These are phyloP conservation scores for Chelonus insularis DNA, from an alignment of 1,140 invertebrate species.

Conservation along the genomic window DNA sequence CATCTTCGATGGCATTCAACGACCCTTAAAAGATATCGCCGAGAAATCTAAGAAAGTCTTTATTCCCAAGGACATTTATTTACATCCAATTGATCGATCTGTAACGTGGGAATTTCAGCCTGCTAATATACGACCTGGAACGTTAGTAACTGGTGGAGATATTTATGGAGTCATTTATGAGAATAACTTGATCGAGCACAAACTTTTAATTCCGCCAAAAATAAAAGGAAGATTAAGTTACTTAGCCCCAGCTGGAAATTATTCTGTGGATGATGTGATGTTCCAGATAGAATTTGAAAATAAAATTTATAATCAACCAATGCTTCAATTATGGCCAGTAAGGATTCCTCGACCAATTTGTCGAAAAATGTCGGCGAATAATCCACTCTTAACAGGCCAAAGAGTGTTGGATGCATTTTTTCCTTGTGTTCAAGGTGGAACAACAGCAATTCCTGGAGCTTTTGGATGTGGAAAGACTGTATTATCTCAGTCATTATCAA, in stretches of 20 bases:
- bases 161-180: conserved; percentile 75
- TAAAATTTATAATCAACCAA: conserved; percentile 66
- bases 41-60: conserved; percentile 74
- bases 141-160: conserved; percentile 77
- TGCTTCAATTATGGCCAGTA: conserved; percentile 74
- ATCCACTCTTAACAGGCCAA: conserved; percentile 78
- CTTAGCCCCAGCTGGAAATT: conserved; percentile 73
- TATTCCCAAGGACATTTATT: conserved; percentile 79
- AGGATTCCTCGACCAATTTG: conserved; percentile 71
- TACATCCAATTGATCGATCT: conserved; percentile 62
- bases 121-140: conserved; percentile 63
- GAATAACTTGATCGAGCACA: conserved; percentile 76
- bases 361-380: conserved; percentile 76
- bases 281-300: conserved; percentile 80
- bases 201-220: conserved; percentile 71
- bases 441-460: conserved; percentile 82
- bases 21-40: conserved; percentile 75
- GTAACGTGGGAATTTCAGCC: conserved; percentile 75
- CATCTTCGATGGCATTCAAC: conserved; percentile 87
- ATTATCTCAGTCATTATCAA: conserved; percentile 79
- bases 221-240: conserved; percentile 73
- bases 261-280: conserved; percentile 71
- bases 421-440: conserved; percentile 80
- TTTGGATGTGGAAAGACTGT: conserved; percentile 87
- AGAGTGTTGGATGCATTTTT: conserved; percentile 78